Percentiles rank a stretch among this genome's conserved stretches.
Evolutionary conservation across 2,113 vertebrate species (phyloP).

Genomic region (Dendrocopos noguchii): DNA sequence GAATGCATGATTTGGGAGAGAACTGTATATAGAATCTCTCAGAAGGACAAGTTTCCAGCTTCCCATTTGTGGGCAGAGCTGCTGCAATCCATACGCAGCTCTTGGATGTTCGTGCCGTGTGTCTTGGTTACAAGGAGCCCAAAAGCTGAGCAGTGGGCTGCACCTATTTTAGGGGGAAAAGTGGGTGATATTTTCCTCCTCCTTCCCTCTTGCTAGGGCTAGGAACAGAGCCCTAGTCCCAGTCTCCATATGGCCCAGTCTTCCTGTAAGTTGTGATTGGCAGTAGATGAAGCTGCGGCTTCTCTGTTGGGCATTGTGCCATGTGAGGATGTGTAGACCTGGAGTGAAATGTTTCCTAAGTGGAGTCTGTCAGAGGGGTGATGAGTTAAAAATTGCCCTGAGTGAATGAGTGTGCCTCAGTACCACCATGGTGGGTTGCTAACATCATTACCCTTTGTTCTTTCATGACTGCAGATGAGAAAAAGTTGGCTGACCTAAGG

Average conservation of each 20-base stretch:
- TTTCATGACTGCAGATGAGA: background rate
- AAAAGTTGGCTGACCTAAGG: background rate
- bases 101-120: background rate
- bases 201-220: slow-evolving; percentile 1
- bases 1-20: background rate
- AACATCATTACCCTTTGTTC: background rate
- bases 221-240: slow-evolving; percentile 1
- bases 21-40: background rate
- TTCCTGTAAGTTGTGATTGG: background rate
- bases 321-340: background rate
- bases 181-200: slow-evolving; percentile 27
- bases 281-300: background rate
- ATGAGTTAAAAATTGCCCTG: background rate
- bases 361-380: background rate
- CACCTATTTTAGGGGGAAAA: slow-evolving; percentile 24
- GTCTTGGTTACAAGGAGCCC: background rate
- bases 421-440: background rate
- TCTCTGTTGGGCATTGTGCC: background rate
- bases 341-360: background rate
- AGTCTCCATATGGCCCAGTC: background rate
- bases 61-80: background rate
- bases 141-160: slow-evolving; percentile 4
- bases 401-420: background rate
- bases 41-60: background rate
- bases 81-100: background rate